A percentile compares a stretch with the other conserved stretches of the same genome.
phyloP scores from a whole-genome alignment of 1,140 invertebrate species.

The Euborellia annulipes region DNA sequence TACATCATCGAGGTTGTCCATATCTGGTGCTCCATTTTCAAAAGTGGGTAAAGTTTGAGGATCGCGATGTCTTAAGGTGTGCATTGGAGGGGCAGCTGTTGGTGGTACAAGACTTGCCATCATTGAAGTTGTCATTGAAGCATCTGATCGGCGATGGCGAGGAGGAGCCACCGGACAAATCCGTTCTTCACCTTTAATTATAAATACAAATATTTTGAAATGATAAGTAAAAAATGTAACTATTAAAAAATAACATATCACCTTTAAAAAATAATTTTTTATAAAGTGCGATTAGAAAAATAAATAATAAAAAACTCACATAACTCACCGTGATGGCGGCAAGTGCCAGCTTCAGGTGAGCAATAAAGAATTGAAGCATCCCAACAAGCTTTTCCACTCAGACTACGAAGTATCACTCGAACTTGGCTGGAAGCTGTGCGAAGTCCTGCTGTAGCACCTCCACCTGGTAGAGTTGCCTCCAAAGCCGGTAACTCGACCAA shows the following conservation, averaged over 20 bases:
- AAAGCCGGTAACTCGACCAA: constrained; percentile 82
- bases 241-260: too few species aligned
- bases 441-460: constrained; percentile 61
- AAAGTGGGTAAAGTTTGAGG: constrained; percentile 61
- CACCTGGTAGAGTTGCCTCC: constrained; percentile 64
- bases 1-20: constrained; percentile 89
- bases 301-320: too few species aligned
- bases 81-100: constrained; percentile 35
- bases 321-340: not conserved
- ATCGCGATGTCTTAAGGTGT: constrained; percentile 50
- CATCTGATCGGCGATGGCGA: too few species aligned
- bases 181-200: too few species aligned
- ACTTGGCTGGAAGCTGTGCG: constrained; percentile 46
- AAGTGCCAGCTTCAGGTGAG: constrained; percentile 31
- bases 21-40: constrained; percentile 66
- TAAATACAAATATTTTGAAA: too few species aligned
- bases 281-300: too few species aligned
- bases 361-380: constrained; percentile 81
- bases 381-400: constrained; percentile 95
- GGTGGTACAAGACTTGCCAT: constrained; percentile 21
- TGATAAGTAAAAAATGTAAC: too few species aligned
- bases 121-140: too few species aligned
- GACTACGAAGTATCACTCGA: constrained; percentile 71
- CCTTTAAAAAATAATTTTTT: too few species aligned
- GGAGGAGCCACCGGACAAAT: too few species aligned